Evolutionary conservation across 2,888 invertebrate species (phyloP).

Genomic region (Altica lythri): DNA sequence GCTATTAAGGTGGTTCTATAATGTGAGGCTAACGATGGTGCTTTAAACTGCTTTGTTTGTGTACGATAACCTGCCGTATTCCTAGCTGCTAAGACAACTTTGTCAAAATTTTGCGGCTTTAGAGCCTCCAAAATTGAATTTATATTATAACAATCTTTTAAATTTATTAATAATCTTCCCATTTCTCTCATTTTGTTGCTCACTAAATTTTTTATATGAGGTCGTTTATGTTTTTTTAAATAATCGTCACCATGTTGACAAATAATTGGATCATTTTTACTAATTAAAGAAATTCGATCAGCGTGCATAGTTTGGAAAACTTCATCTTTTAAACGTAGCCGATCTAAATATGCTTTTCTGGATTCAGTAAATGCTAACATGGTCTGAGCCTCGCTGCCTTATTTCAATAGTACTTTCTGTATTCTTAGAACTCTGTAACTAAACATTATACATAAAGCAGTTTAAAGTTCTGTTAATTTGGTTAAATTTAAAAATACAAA

Average conservation of each 20-base stretch:
- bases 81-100: slow-evolving; percentile 29
- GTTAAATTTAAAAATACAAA: slow-evolving; percentile 28
- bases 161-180: slow-evolving; percentile 35
- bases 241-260: slow-evolving; percentile 42
- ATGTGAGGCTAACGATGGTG: slow-evolving; percentile 37
- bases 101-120: slow-evolving; percentile 28
- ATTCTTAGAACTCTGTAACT: too few relatives aligned
- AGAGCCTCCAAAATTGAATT: slow-evolving; percentile 26
- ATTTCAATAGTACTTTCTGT: too few relatives aligned
- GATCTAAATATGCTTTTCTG: slow-evolving; percentile 30
- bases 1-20: slow-evolving; percentile 32
- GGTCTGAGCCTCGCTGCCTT: slow-evolving; percentile 32
- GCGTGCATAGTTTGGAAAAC: slow-evolving; percentile 40
- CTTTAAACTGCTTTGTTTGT: slow-evolving; percentile 31
- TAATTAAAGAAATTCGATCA: slow-evolving; percentile 35
- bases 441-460: too few relatives aligned
- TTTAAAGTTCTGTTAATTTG: slow-evolving; percentile 6
- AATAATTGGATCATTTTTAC: slow-evolving; percentile 36
- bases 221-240: slow-evolving; percentile 39
- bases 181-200: slow-evolving; percentile 41
- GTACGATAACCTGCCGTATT: slow-evolving; percentile 34
- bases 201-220: slow-evolving; percentile 39
- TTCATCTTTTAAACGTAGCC: slow-evolving; percentile 36
- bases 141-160: slow-evolving; percentile 33
- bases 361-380: slow-evolving; percentile 34